Evolutionary conservation across 1,140 invertebrate species (phyloP), one percentile per base, ranked within the genome.

Genomic region (Palaemon carinicauda): DNA sequence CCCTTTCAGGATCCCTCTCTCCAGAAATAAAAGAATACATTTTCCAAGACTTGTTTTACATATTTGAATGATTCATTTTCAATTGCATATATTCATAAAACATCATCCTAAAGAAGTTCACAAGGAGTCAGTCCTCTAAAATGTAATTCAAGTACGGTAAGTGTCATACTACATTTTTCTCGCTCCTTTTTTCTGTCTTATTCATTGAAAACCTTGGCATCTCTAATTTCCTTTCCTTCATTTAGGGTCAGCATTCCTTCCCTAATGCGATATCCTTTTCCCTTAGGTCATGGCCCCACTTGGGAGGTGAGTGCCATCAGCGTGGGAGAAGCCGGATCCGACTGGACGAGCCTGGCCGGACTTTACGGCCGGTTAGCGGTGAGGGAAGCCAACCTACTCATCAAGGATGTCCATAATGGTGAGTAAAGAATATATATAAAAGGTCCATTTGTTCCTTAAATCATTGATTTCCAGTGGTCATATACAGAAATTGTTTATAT

Each of bases 231-330:
- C 7, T n/a, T 5, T 54, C 53, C 29, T 5, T 27, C 51, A 21
- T 33, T 14, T 31, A 10, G 0, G 5, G 3, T 19, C 54, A 33
- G 4, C 54, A 14, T 33, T 24, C 21, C 17, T 17, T 14, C 10
- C 75, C 24, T 54, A 77, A n/a, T 77, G 21, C 41, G 15, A 31
- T 1, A 0, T 27, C 50, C n/a, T 15, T 33, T 19, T 19, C 74
- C 53, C 74, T 1, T 65, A 86, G 83, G 52, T 9, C 83, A 86
- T 77, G 69, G 83, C 24, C 15, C n/a, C 3, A 86, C 83, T 4
- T 86, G 83, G 83, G 83, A 86, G 77, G 83, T 86, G 77, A 86
- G 83, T 52, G 83, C 83, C 83, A 86, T 86, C 65, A 79, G 75
- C 27, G 83, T 86, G 19, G 83, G 83, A 5, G 83, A 86, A 15